Conservation (phyloP, 2,113 vertebrate species). For the Ceyx margarethae region DNA sequence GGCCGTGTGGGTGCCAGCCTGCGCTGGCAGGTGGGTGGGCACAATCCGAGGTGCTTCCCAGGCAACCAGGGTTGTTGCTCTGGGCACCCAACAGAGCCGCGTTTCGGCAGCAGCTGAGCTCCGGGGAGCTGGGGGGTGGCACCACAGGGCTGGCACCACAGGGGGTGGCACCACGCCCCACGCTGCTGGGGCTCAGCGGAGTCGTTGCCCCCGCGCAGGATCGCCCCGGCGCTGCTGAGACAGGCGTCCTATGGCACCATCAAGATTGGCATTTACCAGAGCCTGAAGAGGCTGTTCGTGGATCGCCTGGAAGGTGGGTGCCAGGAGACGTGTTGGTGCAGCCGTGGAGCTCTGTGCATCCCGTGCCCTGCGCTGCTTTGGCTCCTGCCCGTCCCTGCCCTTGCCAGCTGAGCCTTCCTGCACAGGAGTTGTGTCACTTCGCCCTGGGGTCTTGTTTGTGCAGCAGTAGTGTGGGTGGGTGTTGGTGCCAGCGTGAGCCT, state of each 20-base stretch:
- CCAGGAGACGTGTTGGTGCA: not conserved
- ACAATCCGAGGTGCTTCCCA: rapidly evolving
- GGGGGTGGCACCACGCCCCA: no score
- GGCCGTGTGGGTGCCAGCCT: not conserved
- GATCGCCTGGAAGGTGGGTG: conserved; percentile 87
- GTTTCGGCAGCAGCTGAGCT: no score
- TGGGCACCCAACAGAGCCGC: not conserved
- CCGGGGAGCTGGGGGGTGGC: no score
- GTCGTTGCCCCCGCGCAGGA: conserved; percentile 67
- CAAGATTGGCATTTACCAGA: conserved; percentile 97
- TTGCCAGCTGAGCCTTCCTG: not conserved
- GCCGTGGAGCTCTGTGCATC: not conserved
- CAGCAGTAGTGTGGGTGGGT: not conserved
- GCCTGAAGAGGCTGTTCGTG: conserved; percentile 91
- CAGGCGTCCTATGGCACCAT: conserved; percentile 97
- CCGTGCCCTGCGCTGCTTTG: not conserved
- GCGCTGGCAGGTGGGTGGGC: not conserved
- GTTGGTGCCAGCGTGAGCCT: not conserved
- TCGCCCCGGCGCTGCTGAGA: conserved; percentile 89
- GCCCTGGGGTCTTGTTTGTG: not conserved
- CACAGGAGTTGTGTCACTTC: not conserved
- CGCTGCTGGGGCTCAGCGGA: not conserved
- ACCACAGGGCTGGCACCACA: no score
- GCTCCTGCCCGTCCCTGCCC: not conserved
- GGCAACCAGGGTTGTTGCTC: not conserved